A percentile compares a stretch with the other conserved stretches of the same genome.
phyloP scores from a whole-genome alignment of 2,113 vertebrate genomes.

The Gymnorhina tibicen region DNA sequence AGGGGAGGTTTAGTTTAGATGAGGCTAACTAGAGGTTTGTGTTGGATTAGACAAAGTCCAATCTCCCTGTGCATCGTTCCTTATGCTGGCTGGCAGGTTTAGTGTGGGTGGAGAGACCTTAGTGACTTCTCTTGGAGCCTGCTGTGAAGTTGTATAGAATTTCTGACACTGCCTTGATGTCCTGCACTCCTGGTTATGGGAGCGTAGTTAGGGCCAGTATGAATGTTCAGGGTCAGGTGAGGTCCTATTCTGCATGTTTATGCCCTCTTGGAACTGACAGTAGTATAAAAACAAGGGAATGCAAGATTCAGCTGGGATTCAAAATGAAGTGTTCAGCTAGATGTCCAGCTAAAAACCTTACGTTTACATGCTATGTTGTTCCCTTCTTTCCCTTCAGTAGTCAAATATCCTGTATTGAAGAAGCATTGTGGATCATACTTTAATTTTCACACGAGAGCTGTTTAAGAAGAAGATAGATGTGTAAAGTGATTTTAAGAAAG shows the following conservation, averaged over 20 bases:
- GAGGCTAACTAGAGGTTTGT: background rate
- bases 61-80: background rate
- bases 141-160: background rate
- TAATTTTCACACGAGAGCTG: background rate
- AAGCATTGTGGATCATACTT: background rate
- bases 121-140: background rate
- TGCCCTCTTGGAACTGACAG: background rate
- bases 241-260: background rate
- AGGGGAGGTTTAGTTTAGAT: background rate
- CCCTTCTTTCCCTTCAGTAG: background rate
- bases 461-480: background rate
- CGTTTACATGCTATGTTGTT: background rate
- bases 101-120: background rate
- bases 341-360: background rate
- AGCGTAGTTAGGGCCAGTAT: background rate
- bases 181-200: background rate
- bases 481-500: background rate
- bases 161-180: background rate
- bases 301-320: background rate
- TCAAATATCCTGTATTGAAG: background rate
- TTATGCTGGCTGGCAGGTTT: background rate
- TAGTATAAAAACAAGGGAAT: background rate
- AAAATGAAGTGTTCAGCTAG: background rate
- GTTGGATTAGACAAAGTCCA: background rate
- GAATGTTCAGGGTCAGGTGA: background rate